Evolutionary conservation across 2,888 invertebrate species (phyloP), one percentile per base, ranked within the genome.

Genomic region (Cistogaster globosa): DNA sequence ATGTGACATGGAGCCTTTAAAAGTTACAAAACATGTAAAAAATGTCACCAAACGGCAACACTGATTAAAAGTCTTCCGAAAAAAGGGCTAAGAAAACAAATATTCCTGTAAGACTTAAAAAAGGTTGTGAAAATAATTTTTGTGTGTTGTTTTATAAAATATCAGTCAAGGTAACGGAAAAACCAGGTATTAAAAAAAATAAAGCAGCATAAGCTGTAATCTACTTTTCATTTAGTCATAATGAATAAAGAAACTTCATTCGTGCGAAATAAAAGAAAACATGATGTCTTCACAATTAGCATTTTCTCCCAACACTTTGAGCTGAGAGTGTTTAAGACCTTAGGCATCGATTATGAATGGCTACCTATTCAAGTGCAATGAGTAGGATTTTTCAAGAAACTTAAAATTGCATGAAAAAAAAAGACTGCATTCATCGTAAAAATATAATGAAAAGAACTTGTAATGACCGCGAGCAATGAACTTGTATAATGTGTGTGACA

Each of bases 381-480:
- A 55, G 53, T 26, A n/a, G n/a, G 63, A 5, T 42, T 42, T 32
- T 67, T 58, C 57, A 36, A 58, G 51, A 58, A 58, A 67, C 48
- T 63, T n/a, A 63, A 55, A 71, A 38, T 60, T 32, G 9, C n/a
- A 16, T 16, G 32, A 26, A 42, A 42, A 60, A 14, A 12, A 7
- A 38, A 51, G 60, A 38, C 36, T 72, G 8, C 62, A 62, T 62
- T 71, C 78, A 69, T 55, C 42, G 71, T 9, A 74, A 60, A 36
- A 72, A 45, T 60, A 32, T n/a, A 67, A 72, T 65, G 42, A 63
- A 65, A 82, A 57, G 74, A 74, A 74, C 77, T 71, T 77, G 45
- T 77, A 58, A 88, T 89, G 89, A 85, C 91, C 90, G 90, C 90
- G 89, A 89, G 91, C 90, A 88, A 88, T 90, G 91, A 89, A 90